Conservation (phyloP, 2,113 vertebrate species). For the Sapayoa aenigma region DNA sequence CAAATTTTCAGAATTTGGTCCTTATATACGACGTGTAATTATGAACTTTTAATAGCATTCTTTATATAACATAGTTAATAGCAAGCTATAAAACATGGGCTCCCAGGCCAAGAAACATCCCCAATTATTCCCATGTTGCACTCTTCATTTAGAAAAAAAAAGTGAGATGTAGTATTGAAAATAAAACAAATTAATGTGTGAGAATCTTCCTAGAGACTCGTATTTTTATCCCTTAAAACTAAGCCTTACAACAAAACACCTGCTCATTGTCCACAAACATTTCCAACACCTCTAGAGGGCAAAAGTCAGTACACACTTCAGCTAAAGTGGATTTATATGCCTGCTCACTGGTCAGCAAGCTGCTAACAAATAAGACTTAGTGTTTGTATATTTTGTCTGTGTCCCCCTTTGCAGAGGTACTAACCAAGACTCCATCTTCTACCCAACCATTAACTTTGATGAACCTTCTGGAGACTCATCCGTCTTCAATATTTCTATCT, state of each 20-base stretch:
- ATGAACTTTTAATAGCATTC: neutral
- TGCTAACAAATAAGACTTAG: neutral
- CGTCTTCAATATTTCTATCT: neutral
- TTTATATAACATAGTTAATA: neutral
- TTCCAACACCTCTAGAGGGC: neutral
- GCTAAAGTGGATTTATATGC: neutral
- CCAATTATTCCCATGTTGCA: neutral
- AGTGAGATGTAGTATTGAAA: neutral
- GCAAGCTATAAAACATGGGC: neutral
- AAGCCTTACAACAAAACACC: neutral
- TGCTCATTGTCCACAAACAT: accelerated
- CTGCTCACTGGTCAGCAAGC: neutral
- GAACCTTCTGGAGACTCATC: neutral
- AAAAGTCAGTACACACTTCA: neutral
- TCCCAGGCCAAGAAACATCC: neutral
- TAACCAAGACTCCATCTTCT: neutral
- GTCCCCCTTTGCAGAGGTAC: neutral
- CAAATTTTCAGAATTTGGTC: neutral
- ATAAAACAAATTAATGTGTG: neutral
- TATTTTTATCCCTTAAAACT: neutral
- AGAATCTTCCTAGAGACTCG: neutral
- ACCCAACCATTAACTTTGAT: neutral
- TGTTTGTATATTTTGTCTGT: neutral
- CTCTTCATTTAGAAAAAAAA: neutral
- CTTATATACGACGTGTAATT: neutral